Evolutionary conservation across 2,888 invertebrate genomes (phyloP), one percentile per base, ranked within the genome.

Genomic region (Lomographa bimaculata): DNA sequence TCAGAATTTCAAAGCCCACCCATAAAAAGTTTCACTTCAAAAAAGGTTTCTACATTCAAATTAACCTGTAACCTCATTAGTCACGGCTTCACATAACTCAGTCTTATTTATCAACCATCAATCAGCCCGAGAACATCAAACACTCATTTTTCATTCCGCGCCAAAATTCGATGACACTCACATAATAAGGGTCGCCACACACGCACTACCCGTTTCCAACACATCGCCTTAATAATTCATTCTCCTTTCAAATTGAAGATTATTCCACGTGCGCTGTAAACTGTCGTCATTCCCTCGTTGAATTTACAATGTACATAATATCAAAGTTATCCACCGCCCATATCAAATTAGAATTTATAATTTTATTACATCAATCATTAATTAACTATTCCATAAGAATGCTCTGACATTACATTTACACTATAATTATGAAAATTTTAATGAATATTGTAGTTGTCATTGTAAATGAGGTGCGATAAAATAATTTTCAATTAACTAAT

Each of bases 301-400:
- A 40, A 33, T 34, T 42, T 45, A 48, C 43, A 46, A 46, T 41
- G 41, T 44, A 49, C 33, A 30, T 7, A 27, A 17, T 33, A 71
- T 58, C 35, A 27, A 32, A 37, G 23, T 29, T 41, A 35, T 23
- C 20, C 28, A 17, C 36, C 17, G 21, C 29, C 7, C 39, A 35
- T 44, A 34, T 21, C 18, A 24, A 55, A 54, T 54, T 41, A 30
- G 35, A 29, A 35, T 44, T 26, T 35, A 34, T 26, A 39, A 44
- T 38, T 24, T 28, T 8, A 35, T 19, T 45, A 60, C 73, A 79
- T 84, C 74, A 69, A 79, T 83, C 80, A 81, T 67, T 60, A 44
- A 49, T 51, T 72, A 54, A 42, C 48, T 72, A 71, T 64, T 64
- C 60, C 60, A 57, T 64, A 58, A 52, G 60, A 64, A 57, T 57